Evolutionary conservation across 2,797 vertebrate genomes (phyloP), one percentile per base, ranked within the genome.

Genomic region (Dermochelys coriacea): DNA sequence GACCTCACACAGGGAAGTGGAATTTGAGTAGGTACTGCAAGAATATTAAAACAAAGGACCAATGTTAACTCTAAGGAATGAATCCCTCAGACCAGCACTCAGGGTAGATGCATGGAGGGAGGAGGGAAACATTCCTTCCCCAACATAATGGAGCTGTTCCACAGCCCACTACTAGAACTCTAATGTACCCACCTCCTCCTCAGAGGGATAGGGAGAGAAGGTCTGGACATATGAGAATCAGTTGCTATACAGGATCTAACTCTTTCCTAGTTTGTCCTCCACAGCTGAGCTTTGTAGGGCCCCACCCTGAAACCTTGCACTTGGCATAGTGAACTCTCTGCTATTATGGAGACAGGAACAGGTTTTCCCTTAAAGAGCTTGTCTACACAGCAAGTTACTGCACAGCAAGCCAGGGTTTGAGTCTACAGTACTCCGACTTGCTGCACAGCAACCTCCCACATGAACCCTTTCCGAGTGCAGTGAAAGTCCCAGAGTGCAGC

Each of bases 1-100:
- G 84, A 0, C 45, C 81, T 2, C 0, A 2, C 47, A 47, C 0
- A 0, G 6, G 0, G 9, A 47, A 89, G 14, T 31, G 78, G 45
- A 23, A 91, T 52, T 55, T 89, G 74, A 12, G 10, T 6, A 68
- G 6, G 15, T 84, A 54, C 45, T 68, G 78, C 51, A 84, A 11
- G 41, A 14, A 79, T 79, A 88, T 88, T 5, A 45, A 1, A 15
- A 3, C 2, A 2, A 3, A 15, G 10, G 3, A 8, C 2, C 5
- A 16, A 54, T 6, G 14, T 86, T 68, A 82, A 34, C 19, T 79
- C 54, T 82, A 85, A 78, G 49, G 54, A 31, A 88, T 2, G 1
- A 82, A 34, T 45, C 1, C 1, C 14, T 61, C 84, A 57, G 12
- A 89, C 34, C 8, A 93, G 61, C 87, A 86, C 6, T 12, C 29